These are phyloP conservation scores for Drosophila neutralis DNA, from an alignment of 2,888 invertebrate species.

Conservation along the genomic window DNA sequence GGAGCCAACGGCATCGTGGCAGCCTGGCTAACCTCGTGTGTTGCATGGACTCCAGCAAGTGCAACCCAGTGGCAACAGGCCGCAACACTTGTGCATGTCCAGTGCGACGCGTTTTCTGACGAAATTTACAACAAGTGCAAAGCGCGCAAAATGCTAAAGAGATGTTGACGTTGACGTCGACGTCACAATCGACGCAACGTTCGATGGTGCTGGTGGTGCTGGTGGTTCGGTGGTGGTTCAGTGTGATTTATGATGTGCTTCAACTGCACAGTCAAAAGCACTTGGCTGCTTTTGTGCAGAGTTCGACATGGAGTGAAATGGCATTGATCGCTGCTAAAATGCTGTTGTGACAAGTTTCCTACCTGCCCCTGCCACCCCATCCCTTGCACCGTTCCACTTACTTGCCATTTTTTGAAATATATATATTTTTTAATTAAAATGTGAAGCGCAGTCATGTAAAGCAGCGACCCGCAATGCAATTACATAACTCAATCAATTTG, in stretches of 20 bases:
- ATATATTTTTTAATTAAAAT: conserved; percentile 68
- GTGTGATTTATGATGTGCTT: conserved; percentile 79
- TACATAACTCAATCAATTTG: conserved; percentile 84
- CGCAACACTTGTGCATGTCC: conserved; percentile 69
- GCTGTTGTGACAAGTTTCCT: conserved; percentile 63
- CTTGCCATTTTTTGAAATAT: conserved; percentile 17
- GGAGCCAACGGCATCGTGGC: conserved; percentile 28
- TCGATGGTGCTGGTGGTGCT: conserved; percentile 2
- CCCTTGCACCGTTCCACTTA: not conserved
- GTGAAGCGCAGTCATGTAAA: conserved; percentile 75
- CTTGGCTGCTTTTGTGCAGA: conserved; percentile 24
- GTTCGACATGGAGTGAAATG: conserved; percentile 73
- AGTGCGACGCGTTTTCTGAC: conserved; percentile 68
- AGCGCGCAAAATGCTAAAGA: conserved; percentile 70
- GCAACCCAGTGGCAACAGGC: conserved; percentile 37
- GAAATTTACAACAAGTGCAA: conserved; percentile 81
- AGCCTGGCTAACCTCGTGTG: conserved; percentile 20
- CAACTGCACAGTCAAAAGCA: conserved; percentile 40
- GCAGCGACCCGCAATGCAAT: conserved; percentile 63
- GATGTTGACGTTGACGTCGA: conserved; percentile 48
- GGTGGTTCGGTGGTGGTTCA: conserved; percentile 24
- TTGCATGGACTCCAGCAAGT: conserved; percentile 24
- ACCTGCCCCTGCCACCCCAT: not conserved
- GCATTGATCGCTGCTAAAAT: conserved; percentile 74
- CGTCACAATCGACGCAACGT: conserved; percentile 19